Conservation (phyloP, 2,888 invertebrate genomes). For the Holacanthella duospinosa region DNA sequence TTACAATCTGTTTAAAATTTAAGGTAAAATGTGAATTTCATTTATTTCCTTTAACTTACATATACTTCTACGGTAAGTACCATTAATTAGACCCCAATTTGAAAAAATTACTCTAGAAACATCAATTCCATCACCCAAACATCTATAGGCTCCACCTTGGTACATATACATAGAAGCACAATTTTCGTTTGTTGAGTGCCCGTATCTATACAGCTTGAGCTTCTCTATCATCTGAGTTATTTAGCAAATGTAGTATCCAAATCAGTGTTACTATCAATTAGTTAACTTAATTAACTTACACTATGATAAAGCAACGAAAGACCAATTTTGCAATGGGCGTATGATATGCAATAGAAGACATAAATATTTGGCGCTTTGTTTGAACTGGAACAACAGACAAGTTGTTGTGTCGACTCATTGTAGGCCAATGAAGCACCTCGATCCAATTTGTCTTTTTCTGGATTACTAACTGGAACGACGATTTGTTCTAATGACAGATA, state of each 20-base stretch:
- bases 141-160: background rate
- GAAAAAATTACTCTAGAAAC: background rate
- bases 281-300: background rate
- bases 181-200: background rate
- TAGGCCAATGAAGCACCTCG: slow-evolving; percentile 25
- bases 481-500: background rate
- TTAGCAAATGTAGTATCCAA: too few relatives aligned
- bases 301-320: background rate
- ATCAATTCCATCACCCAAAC: background rate
- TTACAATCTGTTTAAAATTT: background rate
- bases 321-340: background rate
- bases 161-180: background rate
- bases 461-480: background rate
- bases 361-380: slow-evolving; percentile 27
- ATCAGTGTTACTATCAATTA: too few relatives aligned
- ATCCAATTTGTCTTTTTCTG: slow-evolving; percentile 14
- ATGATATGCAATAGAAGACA: slow-evolving; percentile 24
- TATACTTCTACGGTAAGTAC: background rate
- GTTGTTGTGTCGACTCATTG: slow-evolving; percentile 20
- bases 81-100: background rate
- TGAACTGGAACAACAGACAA: slow-evolving; percentile 33
- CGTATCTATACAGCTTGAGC: background rate
- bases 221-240: background rate
- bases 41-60: background rate
- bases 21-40: background rate